These are phyloP conservation scores for Salpingus planirostris DNA, from an alignment of 2,888 invertebrate genomes.

Conservation along the genomic window DNA sequence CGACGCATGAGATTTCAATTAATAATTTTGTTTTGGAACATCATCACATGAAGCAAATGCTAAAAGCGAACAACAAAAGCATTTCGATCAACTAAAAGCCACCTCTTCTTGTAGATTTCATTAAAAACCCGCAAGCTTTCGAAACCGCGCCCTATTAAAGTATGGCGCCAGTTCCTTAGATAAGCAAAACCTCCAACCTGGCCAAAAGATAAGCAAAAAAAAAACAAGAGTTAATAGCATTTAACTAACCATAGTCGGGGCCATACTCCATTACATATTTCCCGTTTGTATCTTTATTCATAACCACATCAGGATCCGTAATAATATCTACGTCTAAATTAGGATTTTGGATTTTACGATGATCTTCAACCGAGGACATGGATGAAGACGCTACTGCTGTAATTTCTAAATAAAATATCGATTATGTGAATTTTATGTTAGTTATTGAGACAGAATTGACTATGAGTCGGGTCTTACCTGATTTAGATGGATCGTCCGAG, in stretches of 20 bases:
- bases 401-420: too few species aligned
- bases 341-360: background rate
- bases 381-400: too few species aligned
- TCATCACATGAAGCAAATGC: slow-evolving; percentile 1
- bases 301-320: background rate
- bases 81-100: too few species aligned
- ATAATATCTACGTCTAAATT: background rate
- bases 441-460: too few species aligned
- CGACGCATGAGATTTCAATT: too few species aligned
- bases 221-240: slow-evolving; percentile 8
- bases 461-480: too few species aligned
- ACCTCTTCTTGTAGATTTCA: too few species aligned
- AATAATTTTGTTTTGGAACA: too few species aligned
- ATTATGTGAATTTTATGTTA: too few species aligned
- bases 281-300: slow-evolving; percentile 12
- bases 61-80: slow-evolving; percentile 1
- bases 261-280: slow-evolving; percentile 24
- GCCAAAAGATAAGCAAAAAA: slow-evolving; percentile 2
- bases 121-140: background rate
- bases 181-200: too few species aligned
- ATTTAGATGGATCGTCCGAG: background rate
- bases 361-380: too few species aligned
- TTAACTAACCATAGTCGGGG: slow-evolving; percentile 31
- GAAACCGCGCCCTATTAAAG: slow-evolving; percentile 9
- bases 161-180: slow-evolving; percentile 7